Evolutionary conservation across 2,797 vertebrate genomes (phyloP), one percentile per base, ranked within the genome.

Genomic region (Lithobates sylvaticus): DNA sequence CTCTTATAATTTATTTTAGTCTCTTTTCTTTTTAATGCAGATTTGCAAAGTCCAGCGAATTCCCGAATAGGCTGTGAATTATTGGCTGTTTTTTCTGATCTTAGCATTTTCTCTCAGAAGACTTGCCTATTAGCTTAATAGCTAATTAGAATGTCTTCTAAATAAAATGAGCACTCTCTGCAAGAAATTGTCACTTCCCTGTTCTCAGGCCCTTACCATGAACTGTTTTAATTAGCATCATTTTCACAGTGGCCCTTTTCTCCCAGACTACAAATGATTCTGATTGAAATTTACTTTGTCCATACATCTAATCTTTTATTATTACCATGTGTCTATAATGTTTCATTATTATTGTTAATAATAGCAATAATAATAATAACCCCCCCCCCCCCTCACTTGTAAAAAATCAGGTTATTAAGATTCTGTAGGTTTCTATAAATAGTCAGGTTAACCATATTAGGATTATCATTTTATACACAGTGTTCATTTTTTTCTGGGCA

Each of bases 181-280:
- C 54, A 21, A 61, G 34, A 39, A 67, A 9, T 34, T 26, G 15
- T 67, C n/a, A 7, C 26, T 79, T 69, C 39, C 65, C 65, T 27
- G 67, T 44, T 68, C 64, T 79, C 77, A 23, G 77, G 65, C n/a
- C 27, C 65, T 26, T 67, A 67, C 65, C 3, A 67, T 26, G 65
- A 4, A 68, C 77, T 36, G 39, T 79, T 69, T 68, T 79, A 79
- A 79, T 79, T 47, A 79, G 64, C 42, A 79, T 67, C 26, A 67
- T 67, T 67, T 67, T 67, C 65, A 67, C 27, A 67, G 3, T 67
- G 65, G 10, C n/a, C 13, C 27, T 67, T 29, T 67, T 15, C 10
- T 27, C 65, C 27, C 27, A 29, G 10, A 67, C 8, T 26, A 15
- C 61, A 65, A n/a, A 65, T 47, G 2, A 47, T 47, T 47, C 12